Evolutionary conservation across 1,140 invertebrate species (phyloP).

Genomic region (Onthophagus taurus): DNA sequence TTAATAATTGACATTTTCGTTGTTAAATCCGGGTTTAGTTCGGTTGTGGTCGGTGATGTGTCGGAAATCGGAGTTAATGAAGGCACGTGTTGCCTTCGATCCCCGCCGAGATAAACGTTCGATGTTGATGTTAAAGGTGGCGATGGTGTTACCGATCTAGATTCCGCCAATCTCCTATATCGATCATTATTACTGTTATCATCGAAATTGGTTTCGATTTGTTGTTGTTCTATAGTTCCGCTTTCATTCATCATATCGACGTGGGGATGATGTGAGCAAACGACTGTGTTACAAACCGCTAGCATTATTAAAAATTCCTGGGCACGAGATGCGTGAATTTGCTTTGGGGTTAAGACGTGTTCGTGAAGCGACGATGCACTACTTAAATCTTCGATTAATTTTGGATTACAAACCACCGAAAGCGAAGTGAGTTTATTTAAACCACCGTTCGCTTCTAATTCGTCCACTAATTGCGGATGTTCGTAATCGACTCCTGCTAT

Average conservation of each 20-base stretch:
- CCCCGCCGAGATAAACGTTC: slow-evolving; percentile 13
- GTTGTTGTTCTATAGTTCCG: slow-evolving; percentile 36
- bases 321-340: slow-evolving; percentile 42
- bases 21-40: slow-evolving; percentile 30
- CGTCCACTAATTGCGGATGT: slow-evolving; percentile 56
- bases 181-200: slow-evolving; percentile 39
- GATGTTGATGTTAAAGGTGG: slow-evolving; percentile 50
- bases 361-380: slow-evolving; percentile 33
- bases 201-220: slow-evolving; percentile 17
- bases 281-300: slow-evolving; percentile 93
- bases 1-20: slow-evolving; percentile 29
- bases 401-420: slow-evolving; percentile 50
- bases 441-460: slow-evolving; percentile 22
- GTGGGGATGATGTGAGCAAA: slow-evolving; percentile 83
- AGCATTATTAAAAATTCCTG: slow-evolving; percentile 89
- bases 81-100: slow-evolving; percentile 34
- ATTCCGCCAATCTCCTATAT: slow-evolving; percentile 60
- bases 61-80: slow-evolving; percentile 42
- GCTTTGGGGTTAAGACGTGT: slow-evolving; percentile 22
- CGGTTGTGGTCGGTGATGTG: slow-evolving; percentile 34
- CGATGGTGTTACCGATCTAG: slow-evolving; percentile 62
- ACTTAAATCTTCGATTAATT: slow-evolving; percentile 57
- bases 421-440: slow-evolving; percentile 20
- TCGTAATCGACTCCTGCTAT: slow-evolving; percentile 85
- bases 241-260: slow-evolving; percentile 80